Percentiles rank a stretch among this genome's conserved stretches.
These are phyloP conservation scores for Chloroceryle aenea DNA, from an alignment of 2,113 vertebrate species.

Conservation along the genomic window DNA sequence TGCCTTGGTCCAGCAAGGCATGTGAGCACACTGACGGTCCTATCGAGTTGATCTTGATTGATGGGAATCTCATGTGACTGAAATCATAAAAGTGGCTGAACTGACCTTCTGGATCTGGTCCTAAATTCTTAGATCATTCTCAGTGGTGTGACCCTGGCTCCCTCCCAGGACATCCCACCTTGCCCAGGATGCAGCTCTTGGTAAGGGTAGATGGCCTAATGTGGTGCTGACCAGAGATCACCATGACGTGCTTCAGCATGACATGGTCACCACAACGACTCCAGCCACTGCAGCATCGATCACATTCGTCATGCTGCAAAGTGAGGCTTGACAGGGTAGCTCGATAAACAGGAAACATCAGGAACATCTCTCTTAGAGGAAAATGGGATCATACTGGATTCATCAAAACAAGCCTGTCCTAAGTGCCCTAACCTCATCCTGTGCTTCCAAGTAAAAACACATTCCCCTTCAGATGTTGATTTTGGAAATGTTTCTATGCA, in stretches of 20 bases:
- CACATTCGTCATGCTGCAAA: not conserved
- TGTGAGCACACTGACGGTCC: not conserved
- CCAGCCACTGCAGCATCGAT: accelerated
- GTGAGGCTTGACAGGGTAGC: not conserved
- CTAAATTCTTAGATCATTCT: not conserved
- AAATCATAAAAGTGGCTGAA: not conserved
- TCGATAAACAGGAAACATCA: not conserved
- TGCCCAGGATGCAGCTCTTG: not conserved
- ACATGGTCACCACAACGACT: accelerated
- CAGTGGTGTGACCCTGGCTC: not conserved
- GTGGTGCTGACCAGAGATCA: not conserved
- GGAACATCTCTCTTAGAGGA: not conserved
- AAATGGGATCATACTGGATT: not conserved
- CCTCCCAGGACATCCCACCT: not conserved
- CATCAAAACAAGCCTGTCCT: not conserved
- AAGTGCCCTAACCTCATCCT: not conserved
- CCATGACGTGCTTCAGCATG: accelerated
- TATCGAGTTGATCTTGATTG: accelerated
- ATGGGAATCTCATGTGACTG: not conserved
- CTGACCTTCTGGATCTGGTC: not conserved
- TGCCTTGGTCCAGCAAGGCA: not conserved
- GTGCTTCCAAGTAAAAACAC: not conserved
- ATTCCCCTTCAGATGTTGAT: not conserved
- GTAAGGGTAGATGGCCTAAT: not conserved
- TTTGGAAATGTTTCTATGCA: not conserved